Evolutionary conservation across 2,888 invertebrate species (phyloP).

Genomic region (Criorhina ranunculi): DNA sequence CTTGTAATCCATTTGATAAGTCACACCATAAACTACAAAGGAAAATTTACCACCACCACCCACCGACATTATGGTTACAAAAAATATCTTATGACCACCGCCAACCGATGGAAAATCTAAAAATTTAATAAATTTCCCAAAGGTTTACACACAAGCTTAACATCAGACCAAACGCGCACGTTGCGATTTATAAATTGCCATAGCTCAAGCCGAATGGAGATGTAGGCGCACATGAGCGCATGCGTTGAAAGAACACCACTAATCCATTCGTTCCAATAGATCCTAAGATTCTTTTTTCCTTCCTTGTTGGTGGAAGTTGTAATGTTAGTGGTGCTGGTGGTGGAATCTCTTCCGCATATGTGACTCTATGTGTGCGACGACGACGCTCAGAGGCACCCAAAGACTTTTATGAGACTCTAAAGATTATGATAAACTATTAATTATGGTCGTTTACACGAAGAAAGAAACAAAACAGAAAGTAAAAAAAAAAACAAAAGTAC

Average conservation of each 20-base stretch:
- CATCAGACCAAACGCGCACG: constrained; percentile 1
- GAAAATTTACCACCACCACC: neutral
- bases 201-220: constrained; percentile 54
- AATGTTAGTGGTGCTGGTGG: constrained; percentile 8
- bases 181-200: constrained; percentile 56
- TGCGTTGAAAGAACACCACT: constrained; percentile 73
- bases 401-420: constrained; percentile 74
- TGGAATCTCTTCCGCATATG: constrained; percentile 75
- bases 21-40: constrained; percentile 32
- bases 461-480: constrained; percentile 17
- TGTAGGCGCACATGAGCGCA: constrained; percentile 67
- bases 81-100: constrained; percentile 31
- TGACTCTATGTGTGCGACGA: constrained; percentile 53
- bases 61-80: neutral
- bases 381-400: constrained; percentile 56
- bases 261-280: constrained; percentile 72
- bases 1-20: constrained; percentile 55
- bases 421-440: constrained; percentile 77
- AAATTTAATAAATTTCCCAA: constrained; percentile 69
- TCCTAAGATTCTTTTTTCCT: neutral
- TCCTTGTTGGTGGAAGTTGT: neutral
- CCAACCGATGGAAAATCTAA: constrained; percentile 64
- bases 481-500: constrained; percentile 22
- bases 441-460: constrained; percentile 73
- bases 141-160: constrained; percentile 57